Evolutionary conservation across 2,888 invertebrate species (phyloP).

Genomic region (Globia sparganii): DNA sequence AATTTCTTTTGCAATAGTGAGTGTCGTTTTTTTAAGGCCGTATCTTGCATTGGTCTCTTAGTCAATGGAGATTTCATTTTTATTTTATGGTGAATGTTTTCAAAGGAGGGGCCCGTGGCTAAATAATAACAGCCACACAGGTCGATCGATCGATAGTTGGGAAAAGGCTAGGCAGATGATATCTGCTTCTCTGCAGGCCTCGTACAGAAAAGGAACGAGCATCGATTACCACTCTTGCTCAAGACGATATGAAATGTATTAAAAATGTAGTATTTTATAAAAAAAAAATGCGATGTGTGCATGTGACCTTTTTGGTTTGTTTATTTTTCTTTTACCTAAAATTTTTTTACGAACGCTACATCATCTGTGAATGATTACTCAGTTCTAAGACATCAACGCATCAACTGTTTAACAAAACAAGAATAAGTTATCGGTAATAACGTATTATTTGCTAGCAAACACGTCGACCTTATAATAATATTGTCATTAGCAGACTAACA

Average conservation of each 20-base stretch:
- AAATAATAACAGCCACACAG: no score
- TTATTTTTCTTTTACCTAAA: not conserved
- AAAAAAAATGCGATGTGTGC: no score
- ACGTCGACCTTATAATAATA: slow-evolving; percentile 80
- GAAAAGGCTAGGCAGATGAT: no score
- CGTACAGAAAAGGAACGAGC: no score
- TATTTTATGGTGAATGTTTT: not conserved
- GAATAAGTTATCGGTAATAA: slow-evolving; percentile 74
- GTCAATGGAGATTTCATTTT: slow-evolving; percentile 3
- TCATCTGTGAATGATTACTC: slow-evolving; percentile 70
- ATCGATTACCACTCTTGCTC: no score
- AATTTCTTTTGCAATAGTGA: slow-evolving; percentile 33
- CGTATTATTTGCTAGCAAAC: slow-evolving; percentile 79
- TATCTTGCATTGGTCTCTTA: not conserved
- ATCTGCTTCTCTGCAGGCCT: no score
- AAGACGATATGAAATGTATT: no score
- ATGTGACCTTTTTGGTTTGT: not conserved
- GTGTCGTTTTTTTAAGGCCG: not conserved
- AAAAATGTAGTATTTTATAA: no score
- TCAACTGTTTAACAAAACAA: slow-evolving; percentile 75
- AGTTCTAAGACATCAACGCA: slow-evolving; percentile 71
- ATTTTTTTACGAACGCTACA: slow-evolving; percentile 69
- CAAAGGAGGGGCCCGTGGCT: no score
- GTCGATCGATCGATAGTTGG: no score
- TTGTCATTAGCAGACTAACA: slow-evolving; percentile 80